These are phyloP conservation scores for Mustela lutreola DNA, from an alignment of 2,113 vertebrate species.

Conservation along the genomic window DNA sequence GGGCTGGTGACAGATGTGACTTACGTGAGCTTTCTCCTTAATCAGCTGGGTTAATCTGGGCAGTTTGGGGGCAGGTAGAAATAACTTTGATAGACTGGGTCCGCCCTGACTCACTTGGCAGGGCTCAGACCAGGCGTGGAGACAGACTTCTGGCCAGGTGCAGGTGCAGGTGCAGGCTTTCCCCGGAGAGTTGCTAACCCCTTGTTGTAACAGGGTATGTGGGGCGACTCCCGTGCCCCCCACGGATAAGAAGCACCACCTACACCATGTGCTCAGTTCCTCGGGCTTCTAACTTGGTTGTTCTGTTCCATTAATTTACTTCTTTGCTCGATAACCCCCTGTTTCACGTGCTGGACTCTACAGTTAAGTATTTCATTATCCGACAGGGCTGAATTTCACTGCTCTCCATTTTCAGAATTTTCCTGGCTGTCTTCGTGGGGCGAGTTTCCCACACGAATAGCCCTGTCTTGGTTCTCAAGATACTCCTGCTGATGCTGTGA, in stretches of 20 bases:
- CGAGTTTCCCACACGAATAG: slow-evolving; percentile 11
- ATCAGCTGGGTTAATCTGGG: neutral
- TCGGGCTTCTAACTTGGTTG: neutral
- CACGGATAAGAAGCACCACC: neutral
- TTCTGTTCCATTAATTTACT: neutral
- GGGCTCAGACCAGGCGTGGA: neutral
- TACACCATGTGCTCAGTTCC: neutral
- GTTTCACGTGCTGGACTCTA: neutral
- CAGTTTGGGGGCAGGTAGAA: neutral
- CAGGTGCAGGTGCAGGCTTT: too few species aligned
- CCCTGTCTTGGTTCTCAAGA: slow-evolving; percentile 33
- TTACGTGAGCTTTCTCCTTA: neutral
- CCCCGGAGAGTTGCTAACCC: accelerated
- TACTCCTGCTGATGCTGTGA: neutral
- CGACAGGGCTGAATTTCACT: neutral
- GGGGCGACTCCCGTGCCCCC: neutral
- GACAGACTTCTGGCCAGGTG: neutral
- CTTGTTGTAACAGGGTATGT: neutral
- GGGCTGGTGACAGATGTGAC: neutral
- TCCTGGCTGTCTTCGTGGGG: neutral
- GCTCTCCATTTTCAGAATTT: slow-evolving; percentile 20
- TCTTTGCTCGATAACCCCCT: neutral
- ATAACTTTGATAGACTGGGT: neutral
- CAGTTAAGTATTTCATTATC: neutral
- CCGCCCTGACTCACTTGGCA: neutral